Conservation (phyloP, 2,797 vertebrate species). For the Anguilla pacifica region DNA sequence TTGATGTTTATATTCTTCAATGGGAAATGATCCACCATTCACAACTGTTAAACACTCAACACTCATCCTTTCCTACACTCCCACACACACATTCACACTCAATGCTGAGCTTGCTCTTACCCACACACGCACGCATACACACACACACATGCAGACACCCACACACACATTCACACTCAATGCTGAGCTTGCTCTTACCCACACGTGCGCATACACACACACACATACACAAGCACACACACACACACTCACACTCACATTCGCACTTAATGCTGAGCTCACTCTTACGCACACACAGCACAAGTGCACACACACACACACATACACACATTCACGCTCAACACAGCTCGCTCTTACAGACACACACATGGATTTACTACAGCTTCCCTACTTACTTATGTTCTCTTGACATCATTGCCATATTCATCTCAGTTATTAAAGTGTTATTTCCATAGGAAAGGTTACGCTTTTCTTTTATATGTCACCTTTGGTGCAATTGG, state of each 20-base stretch:
- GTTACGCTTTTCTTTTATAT: neutral
- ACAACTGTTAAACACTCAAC: neutral
- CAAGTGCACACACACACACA: neutral
- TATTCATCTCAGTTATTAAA: neutral
- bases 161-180: neutral
- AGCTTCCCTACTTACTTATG: neutral
- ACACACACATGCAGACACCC: neutral
- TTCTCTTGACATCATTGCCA: neutral
- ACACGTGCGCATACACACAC: neutral
- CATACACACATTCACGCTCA: neutral
- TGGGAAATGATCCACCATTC: neutral
- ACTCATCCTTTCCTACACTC: neutral
- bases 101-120: neutral
- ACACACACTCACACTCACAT: neutral
- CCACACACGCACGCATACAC: neutral
- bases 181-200: neutral
- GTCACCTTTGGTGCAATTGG: neutral
- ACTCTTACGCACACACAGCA: neutral
- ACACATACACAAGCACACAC: neutral
- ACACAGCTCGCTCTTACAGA: neutral
- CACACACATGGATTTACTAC: neutral
- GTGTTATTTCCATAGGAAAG: neutral
- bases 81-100: neutral
- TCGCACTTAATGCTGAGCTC: neutral
- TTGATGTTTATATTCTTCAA: conserved; percentile 2